Evolutionary conservation across 2,888 invertebrate species (phyloP).

Genomic region (Petrolisthes manimaculis): DNA sequence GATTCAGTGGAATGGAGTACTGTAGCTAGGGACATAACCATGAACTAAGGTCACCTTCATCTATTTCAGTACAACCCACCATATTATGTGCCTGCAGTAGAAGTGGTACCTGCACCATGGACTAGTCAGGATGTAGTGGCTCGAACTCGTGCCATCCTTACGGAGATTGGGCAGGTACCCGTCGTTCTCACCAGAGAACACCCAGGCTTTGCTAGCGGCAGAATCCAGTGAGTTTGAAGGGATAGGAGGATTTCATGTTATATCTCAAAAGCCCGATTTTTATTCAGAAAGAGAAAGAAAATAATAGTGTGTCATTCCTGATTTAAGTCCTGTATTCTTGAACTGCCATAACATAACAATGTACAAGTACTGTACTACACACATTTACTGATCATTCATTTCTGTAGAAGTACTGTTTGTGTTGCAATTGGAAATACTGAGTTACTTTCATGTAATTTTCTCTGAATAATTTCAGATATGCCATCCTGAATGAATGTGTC

Average conservation of each 20-base stretch:
- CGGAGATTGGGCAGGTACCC: constrained; percentile 91
- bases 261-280: too few relatives aligned
- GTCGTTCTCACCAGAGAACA: constrained; percentile 88
- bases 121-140: constrained; percentile 83
- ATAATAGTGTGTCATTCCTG: too few relatives aligned
- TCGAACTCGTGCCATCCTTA: constrained; percentile 83
- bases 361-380: too few relatives aligned
- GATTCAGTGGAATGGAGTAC: too few relatives aligned
- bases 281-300: too few relatives aligned
- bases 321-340: too few relatives aligned
- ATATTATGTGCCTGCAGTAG: constrained; percentile 93
- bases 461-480: constrained; percentile 77
- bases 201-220: constrained; percentile 92
- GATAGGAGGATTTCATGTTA: too few relatives aligned
- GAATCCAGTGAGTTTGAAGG: constrained; percentile 82
- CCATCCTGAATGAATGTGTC: constrained; percentile 93
- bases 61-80: constrained; percentile 87
- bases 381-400: not conserved
- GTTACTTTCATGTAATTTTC: not conserved
- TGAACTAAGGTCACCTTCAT: not conserved
- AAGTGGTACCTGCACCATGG: constrained; percentile 95
- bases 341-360: too few relatives aligned
- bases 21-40: too few relatives aligned
- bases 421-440: not conserved
- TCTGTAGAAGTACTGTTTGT: not conserved